These are phyloP conservation scores for Subacronicta megacephala DNA, from an alignment of 2,888 invertebrate genomes.

Conservation along the genomic window DNA sequence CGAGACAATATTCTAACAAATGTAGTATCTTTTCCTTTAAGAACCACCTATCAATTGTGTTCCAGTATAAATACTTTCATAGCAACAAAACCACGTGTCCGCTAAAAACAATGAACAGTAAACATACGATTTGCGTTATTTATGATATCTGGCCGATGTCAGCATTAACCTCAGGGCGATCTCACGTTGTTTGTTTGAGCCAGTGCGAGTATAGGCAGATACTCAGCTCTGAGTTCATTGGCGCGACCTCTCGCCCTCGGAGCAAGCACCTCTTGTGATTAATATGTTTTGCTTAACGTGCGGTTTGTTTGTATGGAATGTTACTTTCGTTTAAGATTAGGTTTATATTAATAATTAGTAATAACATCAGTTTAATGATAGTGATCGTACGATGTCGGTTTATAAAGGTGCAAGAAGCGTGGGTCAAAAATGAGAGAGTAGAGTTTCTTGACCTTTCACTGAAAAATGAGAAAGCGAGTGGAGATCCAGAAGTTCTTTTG, in stretches of 20 bases:
- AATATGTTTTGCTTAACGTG: conserved; percentile 8
- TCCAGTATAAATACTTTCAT: neutral
- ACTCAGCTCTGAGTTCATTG: neutral
- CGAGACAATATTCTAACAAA: too few relatives aligned
- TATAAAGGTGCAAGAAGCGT: too few relatives aligned
- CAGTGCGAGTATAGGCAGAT: neutral
- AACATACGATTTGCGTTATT: neutral
- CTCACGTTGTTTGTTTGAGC: conserved; percentile 7
- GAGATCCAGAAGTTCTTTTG: too few relatives aligned
- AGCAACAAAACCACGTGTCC: neutral
- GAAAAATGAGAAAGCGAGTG: too few relatives aligned
- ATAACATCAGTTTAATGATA: neutral
- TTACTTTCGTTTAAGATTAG: neutral
- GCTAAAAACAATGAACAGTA: neutral
- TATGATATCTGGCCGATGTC: neutral
- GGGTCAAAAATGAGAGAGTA: too few relatives aligned
- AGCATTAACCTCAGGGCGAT: conserved; percentile 1
- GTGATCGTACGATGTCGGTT: too few relatives aligned
- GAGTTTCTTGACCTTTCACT: too few relatives aligned
- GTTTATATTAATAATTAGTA: too few relatives aligned
- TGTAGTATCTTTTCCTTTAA: too few relatives aligned
- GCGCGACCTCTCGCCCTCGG: neutral
- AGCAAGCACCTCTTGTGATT: conserved; percentile 1
- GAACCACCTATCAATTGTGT: too few relatives aligned
- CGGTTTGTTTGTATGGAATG: neutral